Evolutionary conservation across 1,140 invertebrate species (phyloP), one percentile per base, ranked within the genome.

Genomic region (Phymorhynchus buccinoides): DNA sequence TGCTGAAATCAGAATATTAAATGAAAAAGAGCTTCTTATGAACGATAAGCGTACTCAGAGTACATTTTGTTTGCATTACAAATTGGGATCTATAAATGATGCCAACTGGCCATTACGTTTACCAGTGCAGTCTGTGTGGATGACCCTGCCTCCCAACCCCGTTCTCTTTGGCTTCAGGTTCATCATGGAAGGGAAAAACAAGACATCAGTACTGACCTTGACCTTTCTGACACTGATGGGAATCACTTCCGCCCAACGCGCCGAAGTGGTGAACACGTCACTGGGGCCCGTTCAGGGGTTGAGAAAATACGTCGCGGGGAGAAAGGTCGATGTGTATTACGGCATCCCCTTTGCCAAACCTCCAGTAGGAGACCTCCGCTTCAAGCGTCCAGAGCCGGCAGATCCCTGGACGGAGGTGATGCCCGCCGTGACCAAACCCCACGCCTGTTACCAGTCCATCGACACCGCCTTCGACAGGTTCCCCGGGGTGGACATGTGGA

Each of bases 331-430:
- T 91, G 96, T 96, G 0, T 99, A 96, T 96, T 95, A 96, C 87
- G 97, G 97, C 32, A 97, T 98, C 86, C 97, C 97, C 1, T 98
- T 97, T 93, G 97, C 97, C 71, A 96, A 98, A 93, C 98, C 98
- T 91, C 98, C 98, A 0, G 83, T 98, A 37, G 97, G 97, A 90
- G 95, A 96, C 82, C 93, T 98, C 73, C 95, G 98, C 86, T 99
- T 99, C 93, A 95, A 96, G 82, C 97, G 97, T 92, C 97, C 97
- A 3, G 94, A 96, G 87, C 96, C 97, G 9, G 71, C 86, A 18
- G 84, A 84, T 32, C 81, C 80, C 0, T 90, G 90, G 90, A 77
- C 62, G 14, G 86, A 80, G 6, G 86, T 86, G 9, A 82, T 73
- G n/a, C 71, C 87, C 32, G 85, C 88, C 9, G 87, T 84, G 4